phyloP scores from a whole-genome alignment of 1,140 invertebrate genomes.

The Cherax destructor region DNA sequence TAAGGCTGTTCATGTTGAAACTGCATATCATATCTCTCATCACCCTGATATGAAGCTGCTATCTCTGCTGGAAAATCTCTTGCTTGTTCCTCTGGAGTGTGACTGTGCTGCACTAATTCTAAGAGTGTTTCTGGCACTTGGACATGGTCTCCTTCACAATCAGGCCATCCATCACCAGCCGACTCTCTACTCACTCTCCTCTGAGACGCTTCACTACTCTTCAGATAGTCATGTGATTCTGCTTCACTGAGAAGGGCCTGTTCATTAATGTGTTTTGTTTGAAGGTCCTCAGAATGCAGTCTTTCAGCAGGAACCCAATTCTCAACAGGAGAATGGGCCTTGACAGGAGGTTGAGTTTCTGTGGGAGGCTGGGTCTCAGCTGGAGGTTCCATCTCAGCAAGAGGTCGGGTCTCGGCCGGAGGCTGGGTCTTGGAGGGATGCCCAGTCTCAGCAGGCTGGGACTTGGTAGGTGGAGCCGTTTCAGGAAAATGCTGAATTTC shows the following conservation, averaged over 20 bases:
- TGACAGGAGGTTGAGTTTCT: not conserved
- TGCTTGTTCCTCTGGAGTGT: not conserved
- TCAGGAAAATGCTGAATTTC: too few species aligned
- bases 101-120: constrained; percentile 9
- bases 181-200: not conserved
- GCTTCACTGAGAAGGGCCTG: not conserved
- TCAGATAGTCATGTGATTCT: not conserved
- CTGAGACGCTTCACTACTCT: constrained; percentile 6
- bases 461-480: too few species aligned
- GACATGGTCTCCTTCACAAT: constrained; percentile 31
- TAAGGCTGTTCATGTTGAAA: not conserved
- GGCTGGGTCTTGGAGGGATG: too few species aligned
- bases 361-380: not conserved
- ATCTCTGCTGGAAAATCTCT: not conserved
- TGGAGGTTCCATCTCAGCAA: not conserved
- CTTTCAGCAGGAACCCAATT: too few species aligned
- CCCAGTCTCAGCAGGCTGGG: too few species aligned
- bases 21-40: not conserved
- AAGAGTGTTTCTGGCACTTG: not conserved
- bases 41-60: not conserved
- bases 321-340: too few species aligned
- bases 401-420: too few species aligned
- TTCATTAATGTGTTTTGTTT: not conserved
- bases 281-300: not conserved
- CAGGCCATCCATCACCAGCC: constrained; percentile 57